Conservation (phyloP, 2,113 vertebrate genomes). For the Tragelaphus strepsiceros region DNA sequence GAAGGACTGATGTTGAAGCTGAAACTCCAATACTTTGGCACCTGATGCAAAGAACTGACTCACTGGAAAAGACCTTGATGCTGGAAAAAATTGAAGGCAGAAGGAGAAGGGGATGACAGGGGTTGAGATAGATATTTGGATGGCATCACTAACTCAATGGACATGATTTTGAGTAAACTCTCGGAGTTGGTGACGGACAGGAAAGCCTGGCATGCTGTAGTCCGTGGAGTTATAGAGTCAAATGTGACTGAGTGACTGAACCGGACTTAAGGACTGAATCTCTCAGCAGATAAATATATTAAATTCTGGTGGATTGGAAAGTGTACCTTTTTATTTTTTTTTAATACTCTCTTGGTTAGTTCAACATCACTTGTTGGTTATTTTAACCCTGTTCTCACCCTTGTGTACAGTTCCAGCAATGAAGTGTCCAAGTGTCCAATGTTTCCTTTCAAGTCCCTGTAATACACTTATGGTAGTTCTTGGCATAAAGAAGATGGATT, state of each 20-base stretch:
- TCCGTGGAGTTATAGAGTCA: rapidly evolving
- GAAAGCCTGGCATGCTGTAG: not conserved
- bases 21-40: not conserved
- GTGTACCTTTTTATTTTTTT: not conserved
- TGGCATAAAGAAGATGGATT: not conserved
- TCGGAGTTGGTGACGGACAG: rapidly evolving
- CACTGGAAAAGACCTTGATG: not conserved
- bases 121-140: not conserved
- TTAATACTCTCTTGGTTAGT: not conserved
- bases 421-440: not conserved
- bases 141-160: not conserved
- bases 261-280: not conserved
- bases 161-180: not conserved
- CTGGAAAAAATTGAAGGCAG: not conserved
- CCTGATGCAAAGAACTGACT: not conserved
- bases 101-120: not conserved
- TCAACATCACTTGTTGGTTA: not conserved
- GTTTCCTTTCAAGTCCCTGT: not conserved
- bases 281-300: not conserved
- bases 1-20: not conserved
- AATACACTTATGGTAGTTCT: not conserved
- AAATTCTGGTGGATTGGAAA: not conserved
- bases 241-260: not conserved
- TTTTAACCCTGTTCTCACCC: not conserved
- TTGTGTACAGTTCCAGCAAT: not conserved